These are phyloP conservation scores for Polyommatus icarus DNA, from an alignment of 2,888 invertebrate genomes.

Conservation along the genomic window DNA sequence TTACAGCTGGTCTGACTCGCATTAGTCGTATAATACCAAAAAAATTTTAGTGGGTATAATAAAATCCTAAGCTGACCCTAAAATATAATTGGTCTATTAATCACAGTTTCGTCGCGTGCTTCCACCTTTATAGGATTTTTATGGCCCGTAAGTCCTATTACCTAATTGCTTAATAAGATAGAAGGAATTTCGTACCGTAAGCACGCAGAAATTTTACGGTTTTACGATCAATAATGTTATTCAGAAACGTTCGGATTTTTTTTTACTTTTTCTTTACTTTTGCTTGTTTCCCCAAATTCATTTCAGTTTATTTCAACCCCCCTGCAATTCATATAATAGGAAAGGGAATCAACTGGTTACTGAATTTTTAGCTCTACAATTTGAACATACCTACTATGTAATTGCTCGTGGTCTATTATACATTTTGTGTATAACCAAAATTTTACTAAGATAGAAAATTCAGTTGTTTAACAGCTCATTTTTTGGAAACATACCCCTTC, in stretches of 20 bases:
- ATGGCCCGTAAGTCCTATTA: not conserved
- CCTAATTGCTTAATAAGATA: constrained; percentile 21
- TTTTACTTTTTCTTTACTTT: too few relatives aligned
- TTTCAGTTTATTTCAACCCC: too few relatives aligned
- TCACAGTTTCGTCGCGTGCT: constrained; percentile 22
- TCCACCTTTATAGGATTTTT: constrained; percentile 15
- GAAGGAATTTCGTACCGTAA: constrained; percentile 10
- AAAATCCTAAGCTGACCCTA: not conserved
- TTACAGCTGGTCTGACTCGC: not conserved
- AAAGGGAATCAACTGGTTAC: too few relatives aligned
- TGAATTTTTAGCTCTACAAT: too few relatives aligned
- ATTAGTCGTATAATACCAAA: not conserved
- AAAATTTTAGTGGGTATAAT: constrained; percentile 2
- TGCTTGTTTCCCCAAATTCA: not conserved
- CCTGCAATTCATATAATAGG: too few relatives aligned
- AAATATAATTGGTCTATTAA: constrained; percentile 14
- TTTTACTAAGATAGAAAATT: too few relatives aligned
- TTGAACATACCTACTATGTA: too few relatives aligned
- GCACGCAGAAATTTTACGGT: not conserved
- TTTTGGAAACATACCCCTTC: too few relatives aligned
- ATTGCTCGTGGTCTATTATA: too few relatives aligned
- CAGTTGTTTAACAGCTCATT: too few relatives aligned
- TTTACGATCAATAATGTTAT: not conserved
- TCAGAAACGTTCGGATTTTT: too few relatives aligned
- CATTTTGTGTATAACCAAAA: too few relatives aligned